phyloP scores from a whole-genome alignment of 2,113 vertebrate species.

The Phylloscopus trochiloides region DNA sequence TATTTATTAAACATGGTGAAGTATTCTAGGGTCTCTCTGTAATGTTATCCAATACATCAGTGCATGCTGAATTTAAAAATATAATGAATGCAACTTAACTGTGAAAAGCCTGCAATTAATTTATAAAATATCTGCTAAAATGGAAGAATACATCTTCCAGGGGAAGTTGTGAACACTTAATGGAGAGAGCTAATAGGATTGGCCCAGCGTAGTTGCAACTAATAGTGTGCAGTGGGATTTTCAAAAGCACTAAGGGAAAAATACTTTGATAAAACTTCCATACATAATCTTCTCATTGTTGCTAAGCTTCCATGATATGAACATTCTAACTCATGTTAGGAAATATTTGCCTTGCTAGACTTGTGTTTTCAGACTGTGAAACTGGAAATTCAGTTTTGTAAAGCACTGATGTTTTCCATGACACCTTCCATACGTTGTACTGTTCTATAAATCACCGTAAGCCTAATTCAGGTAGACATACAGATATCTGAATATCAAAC shows the following conservation, averaged over 20 bases:
- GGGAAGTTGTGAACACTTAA: background rate
- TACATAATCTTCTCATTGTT: slow-evolving; percentile 28
- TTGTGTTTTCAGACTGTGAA: background rate
- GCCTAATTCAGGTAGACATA: background rate
- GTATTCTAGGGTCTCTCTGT: background rate
- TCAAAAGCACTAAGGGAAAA: slow-evolving; percentile 19
- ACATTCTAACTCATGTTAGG: background rate
- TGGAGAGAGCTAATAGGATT: slow-evolving; percentile 8
- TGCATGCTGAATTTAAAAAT: background rate
- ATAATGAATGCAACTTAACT: background rate
- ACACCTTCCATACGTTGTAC: fast-evolving
- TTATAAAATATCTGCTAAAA: background rate
- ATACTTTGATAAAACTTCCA: background rate
- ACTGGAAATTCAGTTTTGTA: background rate
- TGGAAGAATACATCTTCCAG: background rate
- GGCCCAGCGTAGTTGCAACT: background rate
- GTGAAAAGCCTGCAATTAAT: background rate
- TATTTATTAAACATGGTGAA: background rate
- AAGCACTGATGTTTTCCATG: background rate
- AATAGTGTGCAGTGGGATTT: slow-evolving; percentile 13
- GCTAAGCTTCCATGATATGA: background rate
- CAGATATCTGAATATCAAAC: background rate
- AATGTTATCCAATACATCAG: background rate
- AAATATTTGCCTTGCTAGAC: background rate
- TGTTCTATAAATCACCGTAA: background rate